Conservation (phyloP, 2,113 vertebrate genomes). For the Nasalis larvatus region DNA sequence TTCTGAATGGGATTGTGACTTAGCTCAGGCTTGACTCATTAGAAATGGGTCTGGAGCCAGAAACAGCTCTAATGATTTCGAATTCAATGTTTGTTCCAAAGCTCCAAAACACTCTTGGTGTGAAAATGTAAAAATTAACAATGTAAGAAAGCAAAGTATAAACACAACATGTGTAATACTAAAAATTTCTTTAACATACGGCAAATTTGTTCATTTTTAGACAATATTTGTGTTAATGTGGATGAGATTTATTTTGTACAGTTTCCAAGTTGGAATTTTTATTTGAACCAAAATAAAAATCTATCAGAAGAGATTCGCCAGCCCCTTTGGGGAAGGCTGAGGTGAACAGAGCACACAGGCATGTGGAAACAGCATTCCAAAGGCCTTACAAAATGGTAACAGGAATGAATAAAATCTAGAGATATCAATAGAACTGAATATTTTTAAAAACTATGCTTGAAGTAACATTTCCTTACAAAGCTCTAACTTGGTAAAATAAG, state of each 20-base stretch:
- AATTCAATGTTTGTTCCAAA: not conserved
- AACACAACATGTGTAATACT: not conserved
- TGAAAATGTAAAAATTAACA: not conserved
- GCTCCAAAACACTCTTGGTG: not conserved
- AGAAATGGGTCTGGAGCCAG: not conserved
- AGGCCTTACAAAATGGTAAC: not conserved
- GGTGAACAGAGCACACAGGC: no score
- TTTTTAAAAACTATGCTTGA: no score
- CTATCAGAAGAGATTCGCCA: no score
- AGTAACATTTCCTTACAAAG: not conserved
- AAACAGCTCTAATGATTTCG: not conserved
- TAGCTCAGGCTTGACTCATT: no score
- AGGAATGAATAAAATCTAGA: not conserved
- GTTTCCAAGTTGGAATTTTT: not conserved
- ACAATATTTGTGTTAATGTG: not conserved
- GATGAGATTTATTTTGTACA: not conserved
- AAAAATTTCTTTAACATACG: not conserved
- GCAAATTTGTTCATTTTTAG: not conserved
- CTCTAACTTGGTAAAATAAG: not conserved
- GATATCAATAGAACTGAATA: rapidly evolving
- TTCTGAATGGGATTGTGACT: rapidly evolving
- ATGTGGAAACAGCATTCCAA: not conserved
- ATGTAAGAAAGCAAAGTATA: not conserved
- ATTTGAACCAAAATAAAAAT: not conserved
- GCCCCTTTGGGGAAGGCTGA: no score